Evolutionary conservation across 2,888 invertebrate species (phyloP), one percentile per base, ranked within the genome.

Genomic region (Melitaea athalia): DNA sequence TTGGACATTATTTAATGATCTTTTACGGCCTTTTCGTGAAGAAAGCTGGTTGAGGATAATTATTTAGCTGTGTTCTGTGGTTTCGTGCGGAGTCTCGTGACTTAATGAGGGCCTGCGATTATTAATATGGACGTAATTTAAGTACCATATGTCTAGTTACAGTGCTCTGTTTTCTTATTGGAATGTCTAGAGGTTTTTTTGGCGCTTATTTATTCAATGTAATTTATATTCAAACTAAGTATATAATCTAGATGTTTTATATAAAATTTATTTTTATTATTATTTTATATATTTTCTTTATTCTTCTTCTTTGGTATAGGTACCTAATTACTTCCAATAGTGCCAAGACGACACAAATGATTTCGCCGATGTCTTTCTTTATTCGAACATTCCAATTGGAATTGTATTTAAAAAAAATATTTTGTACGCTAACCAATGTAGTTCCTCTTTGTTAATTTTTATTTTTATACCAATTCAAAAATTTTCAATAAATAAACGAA

Each of bases 51-150:
- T 77, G 79, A 73, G 81, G 85, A 85, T 91, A 91, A 91, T 92
- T 92, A 91, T 91, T 91, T 87, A 85, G 88, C 89, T n/a, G 47
- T 85, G 87, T 87, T 89, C 82, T 92, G 92, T 85, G 91, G 92
- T 91, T 90, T 88, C 80, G 82, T 85, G 80, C 82, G 80, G 84
- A 87, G 84, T 85, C 81, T 80, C 81, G 80, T 78, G 81, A 83
- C 79, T 85, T 89, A 91, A 91, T 91, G 88, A 90, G 88, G 84
- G 83, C 80, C 81, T 79, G 80, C 83, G 87, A 89, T 91, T 91
- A 91, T 90, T 87, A 90, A 91, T 91, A 88, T 88, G 86, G 79
- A 83, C 81, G 86, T 85, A 85, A 84, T 86, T 87, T 85, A n/a
- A n/a, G n/a, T n/a, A 79, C 81, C 81, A 77, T 81, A 81, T 79